Percentiles rank a stretch among this genome's conserved stretches.
Conservation (phyloP, 2,113 vertebrate genomes). For the Salvelinus alpinus region DNA sequence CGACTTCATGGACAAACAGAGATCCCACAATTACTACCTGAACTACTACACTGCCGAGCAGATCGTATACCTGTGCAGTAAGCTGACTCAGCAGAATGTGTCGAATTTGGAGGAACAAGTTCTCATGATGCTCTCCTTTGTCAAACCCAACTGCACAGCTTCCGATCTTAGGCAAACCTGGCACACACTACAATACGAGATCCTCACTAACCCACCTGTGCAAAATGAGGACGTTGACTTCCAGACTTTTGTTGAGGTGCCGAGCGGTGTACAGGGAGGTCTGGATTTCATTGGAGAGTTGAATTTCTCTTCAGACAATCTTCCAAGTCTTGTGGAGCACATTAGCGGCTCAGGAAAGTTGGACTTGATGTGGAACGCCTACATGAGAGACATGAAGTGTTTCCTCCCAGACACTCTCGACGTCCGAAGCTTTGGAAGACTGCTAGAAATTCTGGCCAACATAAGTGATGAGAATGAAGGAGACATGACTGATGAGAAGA, state of each 20-base stretch:
- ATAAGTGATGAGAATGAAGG: slow-evolving; percentile 17
- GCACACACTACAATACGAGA: slow-evolving; percentile 69
- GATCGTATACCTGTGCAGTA: slow-evolving; percentile 82
- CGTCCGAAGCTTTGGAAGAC: slow-evolving; percentile 76
- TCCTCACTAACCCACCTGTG: slow-evolving; percentile 59
- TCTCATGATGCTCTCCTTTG: slow-evolving; percentile 89
- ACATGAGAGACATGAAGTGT: slow-evolving; percentile 71
- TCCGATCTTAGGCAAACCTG: slow-evolving; percentile 59
- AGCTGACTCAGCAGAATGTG: slow-evolving; percentile 67
- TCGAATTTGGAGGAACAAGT: slow-evolving; percentile 65
- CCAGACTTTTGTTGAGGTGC: slow-evolving; percentile 65
- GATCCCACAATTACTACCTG: slow-evolving; percentile 81
- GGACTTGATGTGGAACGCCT: slow-evolving; percentile 76
- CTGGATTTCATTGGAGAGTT: slow-evolving; percentile 18
- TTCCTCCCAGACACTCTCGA: slow-evolving; percentile 81
- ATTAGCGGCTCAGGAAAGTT: slow-evolving; percentile 59
- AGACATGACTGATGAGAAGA: slow-evolving; percentile 40
- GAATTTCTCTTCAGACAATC: slow-evolving; percentile 7
- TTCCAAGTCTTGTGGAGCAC: slow-evolving; percentile 43
- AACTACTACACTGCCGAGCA: slow-evolving; percentile 94
- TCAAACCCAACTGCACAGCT: slow-evolving; percentile 74
- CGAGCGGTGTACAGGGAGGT: slow-evolving; percentile 21
- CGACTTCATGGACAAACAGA: slow-evolving; percentile 77
- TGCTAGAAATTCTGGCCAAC: slow-evolving; percentile 76
- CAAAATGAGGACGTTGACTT: slow-evolving; percentile 66